Conservation (phyloP, 2,113 vertebrate genomes). For the Toxostoma redivivum region DNA sequence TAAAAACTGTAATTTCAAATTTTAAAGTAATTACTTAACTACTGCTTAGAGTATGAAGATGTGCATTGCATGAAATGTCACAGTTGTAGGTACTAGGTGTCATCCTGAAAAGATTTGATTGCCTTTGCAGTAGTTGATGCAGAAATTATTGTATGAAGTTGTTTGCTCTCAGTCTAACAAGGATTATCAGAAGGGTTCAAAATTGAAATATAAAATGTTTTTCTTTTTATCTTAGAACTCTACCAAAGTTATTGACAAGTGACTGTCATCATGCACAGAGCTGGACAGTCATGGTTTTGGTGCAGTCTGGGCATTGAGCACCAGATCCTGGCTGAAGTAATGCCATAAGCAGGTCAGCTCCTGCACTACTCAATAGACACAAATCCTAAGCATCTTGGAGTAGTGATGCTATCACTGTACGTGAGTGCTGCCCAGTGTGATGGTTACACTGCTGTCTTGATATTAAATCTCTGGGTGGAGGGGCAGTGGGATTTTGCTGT, state of each 20-base stretch:
- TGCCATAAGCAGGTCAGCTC: background rate
- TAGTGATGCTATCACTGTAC: background rate
- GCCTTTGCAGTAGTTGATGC: background rate
- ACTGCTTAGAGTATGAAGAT: background rate
- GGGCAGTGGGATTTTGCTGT: background rate
- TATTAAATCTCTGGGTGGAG: background rate
- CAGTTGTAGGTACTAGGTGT: background rate
- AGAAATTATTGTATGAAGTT: background rate
- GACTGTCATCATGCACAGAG: background rate
- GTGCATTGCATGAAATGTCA: background rate
- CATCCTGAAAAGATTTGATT: background rate
- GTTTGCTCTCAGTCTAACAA: background rate
- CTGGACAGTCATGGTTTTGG: rapidly evolving
- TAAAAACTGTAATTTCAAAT: background rate
- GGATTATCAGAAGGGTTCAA: background rate
- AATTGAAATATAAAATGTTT: background rate
- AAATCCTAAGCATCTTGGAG: background rate
- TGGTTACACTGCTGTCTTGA: background rate
- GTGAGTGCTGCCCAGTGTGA: rapidly evolving
- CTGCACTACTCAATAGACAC: rapidly evolving
- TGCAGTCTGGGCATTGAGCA: rapidly evolving
- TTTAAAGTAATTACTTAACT: background rate
- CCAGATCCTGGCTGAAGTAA: background rate
- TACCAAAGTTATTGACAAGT: background rate
- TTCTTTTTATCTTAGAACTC: background rate